Conservation (phyloP, 2,888 invertebrate species). For the Boloria euphrosyne region DNA sequence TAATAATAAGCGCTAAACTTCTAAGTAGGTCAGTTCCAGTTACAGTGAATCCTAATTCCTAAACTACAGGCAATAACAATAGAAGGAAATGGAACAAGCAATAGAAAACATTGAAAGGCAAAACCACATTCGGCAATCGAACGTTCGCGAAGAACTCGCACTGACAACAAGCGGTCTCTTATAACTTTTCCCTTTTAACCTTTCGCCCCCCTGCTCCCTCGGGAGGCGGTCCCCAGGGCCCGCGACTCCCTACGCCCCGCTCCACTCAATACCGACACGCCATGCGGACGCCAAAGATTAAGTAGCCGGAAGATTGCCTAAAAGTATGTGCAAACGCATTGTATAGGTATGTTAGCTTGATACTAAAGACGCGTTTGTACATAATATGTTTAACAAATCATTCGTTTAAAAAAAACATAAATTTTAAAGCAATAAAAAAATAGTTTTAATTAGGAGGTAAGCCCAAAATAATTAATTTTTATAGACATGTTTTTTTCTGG, state of each 20-base stretch:
- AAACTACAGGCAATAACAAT: slow-evolving; percentile 25
- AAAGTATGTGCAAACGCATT: slow-evolving; percentile 33
- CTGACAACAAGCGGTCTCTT: slow-evolving; percentile 80
- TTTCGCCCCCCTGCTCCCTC: slow-evolving; percentile 71
- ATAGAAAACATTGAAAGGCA: slow-evolving; percentile 34
- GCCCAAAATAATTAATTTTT: too few species aligned
- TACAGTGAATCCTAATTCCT: not conserved
- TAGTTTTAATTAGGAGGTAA: too few species aligned
- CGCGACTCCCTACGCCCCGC: slow-evolving; percentile 72
- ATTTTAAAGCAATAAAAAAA: too few species aligned
- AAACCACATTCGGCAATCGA: slow-evolving; percentile 71
- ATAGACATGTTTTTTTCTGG: too few species aligned
- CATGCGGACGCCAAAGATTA: slow-evolving; percentile 76
- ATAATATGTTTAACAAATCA: too few species aligned
- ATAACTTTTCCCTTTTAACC: slow-evolving; percentile 83
- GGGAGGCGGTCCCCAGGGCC: slow-evolving; percentile 82
- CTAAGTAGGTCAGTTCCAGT: not conserved
- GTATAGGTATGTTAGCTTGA: slow-evolving; percentile 5
- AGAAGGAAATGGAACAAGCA: slow-evolving; percentile 20
- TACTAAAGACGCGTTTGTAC: too few species aligned
- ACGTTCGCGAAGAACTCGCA: slow-evolving; percentile 66
- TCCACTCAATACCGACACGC: slow-evolving; percentile 82
- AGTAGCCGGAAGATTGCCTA: slow-evolving; percentile 48
- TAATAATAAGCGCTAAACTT: not conserved
- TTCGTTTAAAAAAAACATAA: too few species aligned